Percentiles rank a stretch among this genome's conserved stretches.
phyloP scores from a whole-genome alignment of 2,888 invertebrate species.

The Agrotis exclamationis region DNA sequence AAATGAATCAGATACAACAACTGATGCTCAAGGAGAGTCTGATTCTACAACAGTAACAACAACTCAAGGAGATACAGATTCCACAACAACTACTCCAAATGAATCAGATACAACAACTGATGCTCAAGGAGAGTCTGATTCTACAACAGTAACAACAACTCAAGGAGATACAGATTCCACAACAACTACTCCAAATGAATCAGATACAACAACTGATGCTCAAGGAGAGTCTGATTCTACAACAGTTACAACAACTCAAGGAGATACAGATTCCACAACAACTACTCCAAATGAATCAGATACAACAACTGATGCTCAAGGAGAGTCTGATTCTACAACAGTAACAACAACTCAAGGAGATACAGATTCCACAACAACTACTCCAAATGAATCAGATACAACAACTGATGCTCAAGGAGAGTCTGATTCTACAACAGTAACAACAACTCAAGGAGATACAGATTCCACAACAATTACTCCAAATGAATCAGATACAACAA shows the following conservation, averaged over 20 bases:
- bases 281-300: not conserved
- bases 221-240: not conserved
- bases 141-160: conserved; percentile 1
- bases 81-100: too few species aligned
- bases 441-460: not conserved
- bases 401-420: not conserved
- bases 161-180: not conserved
- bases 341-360: not conserved
- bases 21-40: not conserved
- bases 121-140: not conserved
- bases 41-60: too few species aligned
- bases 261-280: too few species aligned
- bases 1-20: not conserved
- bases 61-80: too few species aligned
- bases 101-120: too few species aligned
- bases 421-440: not conserved
- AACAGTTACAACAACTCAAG: not conserved
- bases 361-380: not conserved
- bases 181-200: not conserved
- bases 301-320: not conserved
- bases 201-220: not conserved
- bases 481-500: not conserved
- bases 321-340: not conserved
- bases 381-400: not conserved
- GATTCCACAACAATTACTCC: not conserved